Percentiles rank a stretch among this genome's conserved stretches.
Evolutionary conservation across 2,797 vertebrate species (phyloP).

Genomic region (Halcyon leucocephala): DNA sequence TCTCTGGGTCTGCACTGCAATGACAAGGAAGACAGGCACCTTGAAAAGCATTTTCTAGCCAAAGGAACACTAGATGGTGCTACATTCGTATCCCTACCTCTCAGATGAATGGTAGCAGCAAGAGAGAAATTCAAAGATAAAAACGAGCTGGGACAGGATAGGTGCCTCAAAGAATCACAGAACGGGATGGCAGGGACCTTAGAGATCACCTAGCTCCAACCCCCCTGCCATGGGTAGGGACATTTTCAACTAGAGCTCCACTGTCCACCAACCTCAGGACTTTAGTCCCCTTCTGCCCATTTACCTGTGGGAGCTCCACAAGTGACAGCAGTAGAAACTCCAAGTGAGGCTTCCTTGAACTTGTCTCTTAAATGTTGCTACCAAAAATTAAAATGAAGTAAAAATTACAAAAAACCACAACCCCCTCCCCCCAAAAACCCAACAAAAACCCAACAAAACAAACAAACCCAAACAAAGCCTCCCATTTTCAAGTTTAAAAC

Average conservation of each 20-base stretch:
- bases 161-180: too few relatives aligned
- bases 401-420: not conserved
- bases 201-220: not conserved
- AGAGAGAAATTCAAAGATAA: not conserved
- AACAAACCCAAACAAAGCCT: too few relatives aligned
- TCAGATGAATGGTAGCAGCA: fast-evolving
- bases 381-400: not conserved
- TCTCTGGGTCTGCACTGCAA: not conserved
- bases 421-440: too few relatives aligned
- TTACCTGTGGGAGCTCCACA: not conserved
- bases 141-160: not conserved
- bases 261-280: not conserved
- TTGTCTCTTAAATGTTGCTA: not conserved
- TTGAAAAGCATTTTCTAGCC: not conserved
- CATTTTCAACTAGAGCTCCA: not conserved
- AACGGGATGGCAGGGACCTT: not conserved
- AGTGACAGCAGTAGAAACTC: not conserved
- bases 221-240: not conserved
- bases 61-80: constrained; percentile 67
- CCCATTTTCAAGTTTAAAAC: not conserved
- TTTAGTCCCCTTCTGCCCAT: not conserved
- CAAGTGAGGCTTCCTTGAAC: not conserved
- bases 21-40: not conserved
- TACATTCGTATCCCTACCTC: not conserved
- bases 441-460: too few relatives aligned